Conservation (phyloP, 2,888 invertebrate genomes). For the Epicampocera succincta region DNA sequence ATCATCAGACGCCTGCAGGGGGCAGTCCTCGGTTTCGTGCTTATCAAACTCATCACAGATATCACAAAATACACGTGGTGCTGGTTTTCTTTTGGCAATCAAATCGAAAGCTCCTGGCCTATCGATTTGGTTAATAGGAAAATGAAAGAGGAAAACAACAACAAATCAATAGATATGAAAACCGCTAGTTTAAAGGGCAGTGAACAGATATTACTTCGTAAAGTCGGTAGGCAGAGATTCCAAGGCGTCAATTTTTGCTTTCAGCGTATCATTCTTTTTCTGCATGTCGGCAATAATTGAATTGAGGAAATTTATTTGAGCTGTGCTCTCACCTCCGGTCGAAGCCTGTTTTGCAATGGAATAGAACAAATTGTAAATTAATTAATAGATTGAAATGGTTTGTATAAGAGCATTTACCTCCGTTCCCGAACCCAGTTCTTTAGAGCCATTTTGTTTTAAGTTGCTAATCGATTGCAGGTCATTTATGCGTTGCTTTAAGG, state of each 20-base stretch:
- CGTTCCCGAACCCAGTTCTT: slow-evolving; percentile 15
- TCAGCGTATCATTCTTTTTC: slow-evolving; percentile 92
- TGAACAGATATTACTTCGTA: slow-evolving; percentile 81
- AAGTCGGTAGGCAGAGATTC: slow-evolving; percentile 83
- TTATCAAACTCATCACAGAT: slow-evolving; percentile 98
- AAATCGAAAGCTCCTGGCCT: slow-evolving; percentile 83
- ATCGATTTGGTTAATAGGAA: slow-evolving; percentile 24
- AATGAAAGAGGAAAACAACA: background rate
- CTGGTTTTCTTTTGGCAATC: slow-evolving; percentile 81
- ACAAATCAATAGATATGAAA: background rate
- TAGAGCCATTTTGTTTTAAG: slow-evolving; percentile 65
- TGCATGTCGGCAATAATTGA: slow-evolving; percentile 98
- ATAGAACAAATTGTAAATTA: background rate
- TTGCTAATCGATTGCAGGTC: slow-evolving; percentile 69
- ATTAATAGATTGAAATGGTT: background rate
- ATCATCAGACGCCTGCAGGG: slow-evolving; percentile 88
- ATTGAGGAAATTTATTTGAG: slow-evolving; percentile 94
- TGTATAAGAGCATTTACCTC: slow-evolving; percentile 43
- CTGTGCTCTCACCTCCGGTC: slow-evolving; percentile 83
- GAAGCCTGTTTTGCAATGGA: slow-evolving; percentile 75
- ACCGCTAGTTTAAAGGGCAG: slow-evolving; percentile 42
- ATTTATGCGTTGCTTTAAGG: slow-evolving; percentile 71
- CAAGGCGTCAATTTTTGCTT: slow-evolving; percentile 89
- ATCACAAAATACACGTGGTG: slow-evolving; percentile 96
- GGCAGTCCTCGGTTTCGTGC: slow-evolving; percentile 99